Evolutionary conservation across 2,113 vertebrate genomes (phyloP).

Genomic region (Edolisoma coerulescens): DNA sequence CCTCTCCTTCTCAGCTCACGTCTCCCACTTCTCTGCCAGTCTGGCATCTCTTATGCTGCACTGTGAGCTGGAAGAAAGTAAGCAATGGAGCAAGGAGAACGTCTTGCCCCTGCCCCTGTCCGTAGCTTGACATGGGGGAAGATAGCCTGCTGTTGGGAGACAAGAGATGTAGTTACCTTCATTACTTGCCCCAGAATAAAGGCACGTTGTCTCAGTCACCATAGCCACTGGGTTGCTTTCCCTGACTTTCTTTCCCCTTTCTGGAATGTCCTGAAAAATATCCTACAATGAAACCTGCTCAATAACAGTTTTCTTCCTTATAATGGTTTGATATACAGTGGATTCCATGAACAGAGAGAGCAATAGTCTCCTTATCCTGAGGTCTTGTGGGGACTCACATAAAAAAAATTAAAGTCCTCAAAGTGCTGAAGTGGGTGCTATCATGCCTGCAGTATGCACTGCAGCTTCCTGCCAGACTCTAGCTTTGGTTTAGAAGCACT

Average conservation of each 20-base stretch:
- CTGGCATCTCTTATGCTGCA: neutral
- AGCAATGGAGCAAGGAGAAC: neutral
- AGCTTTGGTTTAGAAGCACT: neutral
- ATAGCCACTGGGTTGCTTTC: neutral
- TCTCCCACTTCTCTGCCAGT: neutral
- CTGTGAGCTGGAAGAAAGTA: neutral
- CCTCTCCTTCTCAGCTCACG: neutral
- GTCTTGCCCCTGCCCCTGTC: neutral
- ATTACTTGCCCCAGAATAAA: neutral
- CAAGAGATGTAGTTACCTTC: neutral
- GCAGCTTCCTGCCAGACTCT: neutral
- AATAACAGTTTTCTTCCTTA: neutral
- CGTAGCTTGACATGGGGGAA: rapidly evolving
- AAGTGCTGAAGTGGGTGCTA: neutral
- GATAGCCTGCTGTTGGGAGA: neutral
- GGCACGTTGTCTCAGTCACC: rapidly evolving
- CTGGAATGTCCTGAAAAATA: neutral
- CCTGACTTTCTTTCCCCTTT: neutral
- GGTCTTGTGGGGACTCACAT: neutral
- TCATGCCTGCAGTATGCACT: neutral
- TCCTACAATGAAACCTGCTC: neutral
- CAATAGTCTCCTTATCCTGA: neutral
- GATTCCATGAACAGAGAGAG: neutral
- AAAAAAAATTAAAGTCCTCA: neutral
- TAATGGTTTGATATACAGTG: neutral